Evolutionary conservation across 2,113 vertebrate species (phyloP).

Genomic region (Ciconia boyciana): DNA sequence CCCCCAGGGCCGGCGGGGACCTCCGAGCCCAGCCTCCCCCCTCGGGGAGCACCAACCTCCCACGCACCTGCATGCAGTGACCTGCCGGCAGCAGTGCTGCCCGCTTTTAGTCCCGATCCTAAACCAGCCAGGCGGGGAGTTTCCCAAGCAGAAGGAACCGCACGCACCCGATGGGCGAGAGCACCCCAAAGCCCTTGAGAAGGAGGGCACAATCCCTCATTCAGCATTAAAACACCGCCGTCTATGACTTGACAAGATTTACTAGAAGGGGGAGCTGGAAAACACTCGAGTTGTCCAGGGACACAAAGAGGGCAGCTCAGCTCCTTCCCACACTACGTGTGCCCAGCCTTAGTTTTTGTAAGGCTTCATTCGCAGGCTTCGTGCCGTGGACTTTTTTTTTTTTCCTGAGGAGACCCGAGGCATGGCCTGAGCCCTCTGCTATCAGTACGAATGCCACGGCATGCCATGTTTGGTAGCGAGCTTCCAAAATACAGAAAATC

Average conservation of each 20-base stretch:
- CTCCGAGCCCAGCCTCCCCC: neutral
- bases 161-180: neutral
- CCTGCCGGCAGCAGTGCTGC: neutral
- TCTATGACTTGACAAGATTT: rapidly evolving
- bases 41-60: neutral
- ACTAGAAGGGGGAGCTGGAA: neutral
- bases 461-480: rapidly evolving
- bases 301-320: neutral
- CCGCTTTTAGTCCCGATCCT: neutral
- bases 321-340: rapidly evolving
- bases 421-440: neutral
- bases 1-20: neutral
- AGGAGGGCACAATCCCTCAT: neutral
- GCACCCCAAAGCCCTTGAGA: neutral
- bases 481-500: neutral
- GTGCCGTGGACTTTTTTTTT: rapidly evolving
- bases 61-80: neutral
- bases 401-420: too few species aligned
- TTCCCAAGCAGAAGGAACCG: neutral
- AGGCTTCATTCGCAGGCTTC: rapidly evolving
- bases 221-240: rapidly evolving
- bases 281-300: rapidly evolving
- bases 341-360: too few species aligned
- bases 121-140: neutral
- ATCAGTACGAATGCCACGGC: rapidly evolving